Conservation (phyloP, 2,113 vertebrate genomes). For the Sylvia atricapilla region DNA sequence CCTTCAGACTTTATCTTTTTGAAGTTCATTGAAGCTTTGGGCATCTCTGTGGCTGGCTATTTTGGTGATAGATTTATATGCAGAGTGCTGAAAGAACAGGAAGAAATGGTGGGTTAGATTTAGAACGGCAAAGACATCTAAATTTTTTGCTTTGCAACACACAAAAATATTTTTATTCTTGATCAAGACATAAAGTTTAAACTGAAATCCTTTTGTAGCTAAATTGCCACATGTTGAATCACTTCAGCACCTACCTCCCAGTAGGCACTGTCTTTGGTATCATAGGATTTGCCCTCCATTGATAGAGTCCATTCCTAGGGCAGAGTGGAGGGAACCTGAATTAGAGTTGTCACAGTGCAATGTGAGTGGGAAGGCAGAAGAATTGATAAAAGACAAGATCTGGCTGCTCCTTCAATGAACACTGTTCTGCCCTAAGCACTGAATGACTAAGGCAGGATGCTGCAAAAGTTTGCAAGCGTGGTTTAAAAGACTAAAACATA, state of each 20-base stretch:
- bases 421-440: neutral
- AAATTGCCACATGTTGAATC: neutral
- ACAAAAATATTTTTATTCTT: neutral
- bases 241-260: neutral
- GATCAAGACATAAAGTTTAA: neutral
- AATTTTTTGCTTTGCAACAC: neutral
- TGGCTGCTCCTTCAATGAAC: neutral
- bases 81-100: neutral
- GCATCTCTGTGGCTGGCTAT: neutral
- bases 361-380: neutral
- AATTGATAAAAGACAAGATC: neutral
- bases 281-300: neutral
- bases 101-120: neutral
- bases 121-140: neutral
- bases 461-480: neutral
- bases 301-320: accelerated
- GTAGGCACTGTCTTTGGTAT: neutral
- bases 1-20: neutral
- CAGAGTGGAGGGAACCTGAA: neutral
- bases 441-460: neutral
- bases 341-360: neutral
- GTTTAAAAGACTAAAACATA: neutral
- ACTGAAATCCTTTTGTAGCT: neutral
- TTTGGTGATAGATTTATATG: neutral
- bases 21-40: neutral